These are phyloP conservation scores for Porphyrio hochstetteri DNA, from an alignment of 2,113 vertebrate genomes.

Conservation along the genomic window DNA sequence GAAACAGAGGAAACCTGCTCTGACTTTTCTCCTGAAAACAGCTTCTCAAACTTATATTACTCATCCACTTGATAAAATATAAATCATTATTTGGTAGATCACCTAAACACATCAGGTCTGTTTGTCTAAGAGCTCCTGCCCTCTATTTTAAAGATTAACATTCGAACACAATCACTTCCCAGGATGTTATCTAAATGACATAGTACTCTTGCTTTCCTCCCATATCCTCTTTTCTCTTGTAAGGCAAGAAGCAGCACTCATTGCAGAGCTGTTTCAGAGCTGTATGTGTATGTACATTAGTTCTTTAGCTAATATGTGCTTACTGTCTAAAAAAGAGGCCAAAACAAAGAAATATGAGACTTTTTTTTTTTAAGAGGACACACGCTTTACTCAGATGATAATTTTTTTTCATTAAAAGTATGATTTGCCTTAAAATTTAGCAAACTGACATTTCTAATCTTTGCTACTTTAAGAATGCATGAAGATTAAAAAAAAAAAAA, in stretches of 20 bases:
- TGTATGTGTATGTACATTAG: not conserved
- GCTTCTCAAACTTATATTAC: not conserved
- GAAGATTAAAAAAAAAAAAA: not conserved
- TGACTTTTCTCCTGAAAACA: not conserved
- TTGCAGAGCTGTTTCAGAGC: not conserved
- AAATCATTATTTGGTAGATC: not conserved
- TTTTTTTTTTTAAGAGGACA: accelerated
- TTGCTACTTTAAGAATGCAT: not conserved
- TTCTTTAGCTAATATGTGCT: not conserved
- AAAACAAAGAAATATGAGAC: not conserved
- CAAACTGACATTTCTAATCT: not conserved
- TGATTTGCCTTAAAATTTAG: not conserved
- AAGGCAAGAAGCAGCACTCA: not conserved
- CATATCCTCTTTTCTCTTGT: not conserved
- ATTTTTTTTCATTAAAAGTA: not conserved
- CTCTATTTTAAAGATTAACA: not conserved
- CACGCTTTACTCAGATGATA: not conserved
- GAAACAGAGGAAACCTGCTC: not conserved
- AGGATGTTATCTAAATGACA: not conserved
- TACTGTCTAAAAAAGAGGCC: not conserved
- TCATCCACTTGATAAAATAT: not conserved
- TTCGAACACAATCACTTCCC: not conserved
- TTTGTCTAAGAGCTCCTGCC: not conserved
- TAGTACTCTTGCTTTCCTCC: not conserved
- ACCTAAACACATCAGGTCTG: not conserved